Conservation (phyloP, 1,140 invertebrate species). For the Leptoteleia sp. region DNA sequence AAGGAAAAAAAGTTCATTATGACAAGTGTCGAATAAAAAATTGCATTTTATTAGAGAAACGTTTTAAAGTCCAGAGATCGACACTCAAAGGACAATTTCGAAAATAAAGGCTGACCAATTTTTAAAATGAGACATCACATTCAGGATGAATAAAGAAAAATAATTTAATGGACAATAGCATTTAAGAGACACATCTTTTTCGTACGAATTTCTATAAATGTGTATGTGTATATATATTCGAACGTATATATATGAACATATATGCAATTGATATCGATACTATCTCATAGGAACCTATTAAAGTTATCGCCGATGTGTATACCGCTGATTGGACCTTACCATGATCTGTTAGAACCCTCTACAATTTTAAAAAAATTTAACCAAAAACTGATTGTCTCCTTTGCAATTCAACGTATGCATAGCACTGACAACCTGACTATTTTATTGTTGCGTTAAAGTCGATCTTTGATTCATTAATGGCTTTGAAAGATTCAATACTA, state of each 20-base stretch:
- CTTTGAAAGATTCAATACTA: no score
- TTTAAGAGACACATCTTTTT: conserved; percentile 73
- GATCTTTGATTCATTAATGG: no score
- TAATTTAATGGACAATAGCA: conserved; percentile 74
- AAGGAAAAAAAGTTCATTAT: no score
- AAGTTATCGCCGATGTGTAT: conserved; percentile 37
- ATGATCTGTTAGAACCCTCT: conserved; percentile 13
- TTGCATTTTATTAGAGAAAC: conserved; percentile 9
- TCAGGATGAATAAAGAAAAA: conserved; percentile 48
- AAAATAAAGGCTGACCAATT: conserved; percentile 57
- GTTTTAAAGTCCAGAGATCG: conserved; percentile 32
- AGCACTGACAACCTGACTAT: no score
- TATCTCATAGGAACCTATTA: conserved; percentile 47
- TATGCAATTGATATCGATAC: conserved; percentile 48
- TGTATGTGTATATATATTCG: conserved; percentile 56
- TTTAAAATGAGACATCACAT: conserved; percentile 46
- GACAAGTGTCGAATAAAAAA: no score
- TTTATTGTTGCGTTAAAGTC: no score
- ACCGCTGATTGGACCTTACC: conserved; percentile 8
- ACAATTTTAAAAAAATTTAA: no score
- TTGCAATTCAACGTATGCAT: no score
- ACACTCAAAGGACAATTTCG: conserved; percentile 15
- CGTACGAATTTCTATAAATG: conserved; percentile 74
- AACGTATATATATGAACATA: conserved; percentile 48
- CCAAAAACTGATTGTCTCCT: no score